These are phyloP conservation scores for Tinea pellionella DNA, from an alignment of 2,888 invertebrate genomes.

Conservation along the genomic window DNA sequence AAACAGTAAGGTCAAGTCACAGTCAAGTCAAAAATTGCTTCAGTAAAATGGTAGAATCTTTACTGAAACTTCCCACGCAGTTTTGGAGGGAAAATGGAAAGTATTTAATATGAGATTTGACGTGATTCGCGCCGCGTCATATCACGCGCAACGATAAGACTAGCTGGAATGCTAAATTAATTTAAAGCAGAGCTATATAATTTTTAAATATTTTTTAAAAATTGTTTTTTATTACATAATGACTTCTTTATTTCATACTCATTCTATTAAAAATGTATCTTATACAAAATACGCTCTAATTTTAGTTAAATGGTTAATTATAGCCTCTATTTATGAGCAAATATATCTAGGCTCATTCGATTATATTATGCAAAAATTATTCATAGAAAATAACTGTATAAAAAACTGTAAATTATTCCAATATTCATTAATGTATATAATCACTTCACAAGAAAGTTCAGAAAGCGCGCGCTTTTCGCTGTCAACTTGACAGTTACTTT, in stretches of 20 bases:
- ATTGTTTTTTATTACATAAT: no score
- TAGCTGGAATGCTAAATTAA: not conserved
- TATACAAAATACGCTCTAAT: not conserved
- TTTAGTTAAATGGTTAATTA: not conserved
- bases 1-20: no score
- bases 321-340: constrained; percentile 1
- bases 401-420: not conserved
- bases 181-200: not conserved
- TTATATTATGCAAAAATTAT: not conserved
- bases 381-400: not conserved
- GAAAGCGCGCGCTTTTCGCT: not conserved
- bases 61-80: no score
- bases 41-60: no score
- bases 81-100: no score
- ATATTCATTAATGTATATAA: not conserved
- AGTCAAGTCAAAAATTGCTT: no score
- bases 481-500: not conserved
- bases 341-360: not conserved
- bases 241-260: not conserved
- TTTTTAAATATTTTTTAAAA: no score
- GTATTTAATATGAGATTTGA: no score
- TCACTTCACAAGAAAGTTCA: constrained; percentile 2
- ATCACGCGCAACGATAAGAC: no score
- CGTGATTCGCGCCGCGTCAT: no score
- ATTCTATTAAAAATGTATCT: not conserved